A percentile compares a stretch with the other conserved stretches of the same genome.
phyloP scores from a whole-genome alignment of 2,113 vertebrate species.

The Scatophagus argus region DNA sequence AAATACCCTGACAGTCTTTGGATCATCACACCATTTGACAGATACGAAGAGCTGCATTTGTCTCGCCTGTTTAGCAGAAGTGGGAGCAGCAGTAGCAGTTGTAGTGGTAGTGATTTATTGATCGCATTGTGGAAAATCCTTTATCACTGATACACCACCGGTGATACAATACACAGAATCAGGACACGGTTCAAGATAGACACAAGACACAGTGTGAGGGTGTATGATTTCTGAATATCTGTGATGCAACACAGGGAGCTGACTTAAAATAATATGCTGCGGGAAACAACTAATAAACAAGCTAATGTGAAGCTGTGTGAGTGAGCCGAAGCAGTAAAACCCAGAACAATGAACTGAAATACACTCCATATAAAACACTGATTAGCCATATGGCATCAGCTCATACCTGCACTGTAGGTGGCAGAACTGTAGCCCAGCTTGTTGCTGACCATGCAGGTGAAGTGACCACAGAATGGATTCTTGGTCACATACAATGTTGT shows the following conservation, averaged over 20 bases:
- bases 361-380: background rate
- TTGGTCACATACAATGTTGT: constrained; percentile 66
- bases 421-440: constrained; percentile 79
- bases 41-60: constrained; percentile 53
- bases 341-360: background rate
- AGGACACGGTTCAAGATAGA: constrained; percentile 23
- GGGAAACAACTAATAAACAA: no score
- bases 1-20: constrained; percentile 40
- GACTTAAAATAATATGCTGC: constrained; percentile 7
- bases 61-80: constrained; percentile 64
- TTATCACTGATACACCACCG: constrained; percentile 58
- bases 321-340: background rate
- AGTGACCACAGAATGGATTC: constrained; percentile 78
- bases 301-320: background rate
- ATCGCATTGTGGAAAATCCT: constrained; percentile 62
- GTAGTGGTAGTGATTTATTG: constrained; percentile 60
- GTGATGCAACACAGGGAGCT: background rate
- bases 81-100: constrained; percentile 32
- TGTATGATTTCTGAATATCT: constrained; percentile 25
- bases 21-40: constrained; percentile 51
- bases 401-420: constrained; percentile 79
- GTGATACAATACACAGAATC: constrained; percentile 44
- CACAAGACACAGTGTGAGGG: background rate
- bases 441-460: constrained; percentile 84
- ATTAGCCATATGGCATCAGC: background rate